These are phyloP conservation scores for Syndactyla subalaris DNA, from an alignment of 2,797 vertebrate species.

Conservation along the genomic window DNA sequence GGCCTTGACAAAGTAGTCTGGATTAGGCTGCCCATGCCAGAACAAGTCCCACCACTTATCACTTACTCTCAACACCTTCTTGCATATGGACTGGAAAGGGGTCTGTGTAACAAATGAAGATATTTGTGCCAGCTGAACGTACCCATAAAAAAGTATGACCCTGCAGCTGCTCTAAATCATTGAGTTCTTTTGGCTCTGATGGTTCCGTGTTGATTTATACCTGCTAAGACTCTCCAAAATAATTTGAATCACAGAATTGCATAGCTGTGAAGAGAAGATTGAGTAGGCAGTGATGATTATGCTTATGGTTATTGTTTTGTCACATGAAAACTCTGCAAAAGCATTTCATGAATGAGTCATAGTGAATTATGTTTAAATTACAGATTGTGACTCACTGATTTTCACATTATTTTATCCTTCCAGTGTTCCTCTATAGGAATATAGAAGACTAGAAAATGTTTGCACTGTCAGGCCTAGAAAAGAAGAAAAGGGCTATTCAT, in stretches of 20 bases:
- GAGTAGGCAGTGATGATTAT: background rate
- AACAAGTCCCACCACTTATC: background rate
- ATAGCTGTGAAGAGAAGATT: background rate
- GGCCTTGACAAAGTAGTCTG: background rate
- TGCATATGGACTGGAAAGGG: background rate
- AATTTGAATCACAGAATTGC: background rate
- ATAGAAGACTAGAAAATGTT: background rate
- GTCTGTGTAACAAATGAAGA: background rate
- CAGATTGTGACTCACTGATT: slow-evolving; percentile 47
- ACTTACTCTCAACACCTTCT: background rate
- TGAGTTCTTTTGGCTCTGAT: background rate
- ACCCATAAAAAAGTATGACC: background rate
- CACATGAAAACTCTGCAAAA: slow-evolving; percentile 25
- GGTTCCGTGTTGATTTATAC: background rate
- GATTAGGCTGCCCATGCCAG: background rate
- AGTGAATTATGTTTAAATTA: slow-evolving; percentile 41
- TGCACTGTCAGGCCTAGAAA: background rate
- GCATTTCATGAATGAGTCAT: slow-evolving; percentile 46
- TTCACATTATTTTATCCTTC: slow-evolving; percentile 39
- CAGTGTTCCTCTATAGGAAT: background rate
- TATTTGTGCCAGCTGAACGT: background rate
- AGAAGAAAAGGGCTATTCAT: background rate
- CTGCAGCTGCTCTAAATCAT: background rate
- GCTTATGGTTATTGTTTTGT: slow-evolving; percentile 36
- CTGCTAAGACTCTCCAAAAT: background rate